A percentile compares a stretch with the other conserved stretches of the same genome.
Conservation (phyloP, 2,888 invertebrate genomes). For the Hermaeophaga mercurialis region DNA sequence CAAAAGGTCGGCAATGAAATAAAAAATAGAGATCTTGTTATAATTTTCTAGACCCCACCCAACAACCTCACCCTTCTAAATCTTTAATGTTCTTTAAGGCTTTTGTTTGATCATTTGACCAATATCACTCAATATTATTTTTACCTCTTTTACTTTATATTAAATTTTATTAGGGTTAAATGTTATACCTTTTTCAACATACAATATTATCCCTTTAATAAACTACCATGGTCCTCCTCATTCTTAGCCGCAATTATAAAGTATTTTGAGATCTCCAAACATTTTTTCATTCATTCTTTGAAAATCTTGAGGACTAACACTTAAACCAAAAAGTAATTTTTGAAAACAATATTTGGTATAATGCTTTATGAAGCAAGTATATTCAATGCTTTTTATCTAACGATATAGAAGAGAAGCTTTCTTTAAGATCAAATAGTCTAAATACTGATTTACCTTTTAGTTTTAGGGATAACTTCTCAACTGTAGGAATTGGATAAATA, state of each 20-base stretch:
- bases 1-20: no score
- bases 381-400: constrained; percentile 30
- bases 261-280: constrained; percentile 38
- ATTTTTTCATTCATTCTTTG: constrained; percentile 38
- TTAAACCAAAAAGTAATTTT: constrained; percentile 41
- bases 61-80: no score
- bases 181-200: no score
- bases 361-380: constrained; percentile 37
- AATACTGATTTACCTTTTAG: constrained; percentile 38
- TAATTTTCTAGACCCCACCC: no score
- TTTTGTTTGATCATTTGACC: no score
- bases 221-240: constrained; percentile 36
- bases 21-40: no score
- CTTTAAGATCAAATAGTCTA: constrained; percentile 39
- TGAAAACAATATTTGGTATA: constrained; percentile 35
- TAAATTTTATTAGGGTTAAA: no score
- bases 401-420: constrained; percentile 38
- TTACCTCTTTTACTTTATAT: no score
- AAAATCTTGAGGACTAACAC: constrained; percentile 40
- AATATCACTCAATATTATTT: no score
- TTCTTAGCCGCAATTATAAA: constrained; percentile 38
- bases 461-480: constrained; percentile 38
- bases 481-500: constrained; percentile 33
- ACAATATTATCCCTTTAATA: no score
- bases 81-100: no score